A percentile compares a stretch with the other conserved stretches of the same genome.
phyloP scores from a whole-genome alignment of 1,140 invertebrate species.

The Metaphire vulgaris region DNA sequence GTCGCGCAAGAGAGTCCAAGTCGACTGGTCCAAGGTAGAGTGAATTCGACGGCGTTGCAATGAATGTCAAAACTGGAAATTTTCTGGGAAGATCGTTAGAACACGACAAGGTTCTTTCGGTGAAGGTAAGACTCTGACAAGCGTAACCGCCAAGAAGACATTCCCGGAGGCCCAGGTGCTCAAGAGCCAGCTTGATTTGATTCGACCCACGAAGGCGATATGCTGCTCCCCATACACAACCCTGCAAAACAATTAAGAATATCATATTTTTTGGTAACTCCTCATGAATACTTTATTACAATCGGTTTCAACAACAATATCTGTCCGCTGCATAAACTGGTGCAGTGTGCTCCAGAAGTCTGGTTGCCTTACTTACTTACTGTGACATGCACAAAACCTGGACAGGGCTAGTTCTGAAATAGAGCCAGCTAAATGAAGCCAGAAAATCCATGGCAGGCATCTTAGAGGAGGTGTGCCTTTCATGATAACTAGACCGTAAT shows the following conservation, averaged over 20 bases:
- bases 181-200: slow-evolving; percentile 64
- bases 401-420: no score
- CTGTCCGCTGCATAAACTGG: no score
- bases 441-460: no score
- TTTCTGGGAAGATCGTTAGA: not conserved
- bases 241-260: slow-evolving; percentile 9
- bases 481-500: no score
- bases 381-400: no score
- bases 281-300: no score
- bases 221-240: slow-evolving; percentile 75
- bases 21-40: slow-evolving; percentile 64
- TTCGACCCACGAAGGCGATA: slow-evolving; percentile 67
- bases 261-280: no score
- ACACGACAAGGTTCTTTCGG: not conserved
- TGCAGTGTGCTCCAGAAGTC: no score
- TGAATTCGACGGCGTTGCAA: slow-evolving; percentile 67
- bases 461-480: no score
- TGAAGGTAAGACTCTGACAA: slow-evolving; percentile 27
- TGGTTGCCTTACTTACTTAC: no score
- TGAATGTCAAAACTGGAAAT: slow-evolving; percentile 55
- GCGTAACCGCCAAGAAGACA: slow-evolving; percentile 57
- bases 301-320: no score
- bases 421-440: no score
- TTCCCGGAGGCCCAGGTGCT: slow-evolving; percentile 79
- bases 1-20: slow-evolving; percentile 67